Evolutionary conservation across 2,113 vertebrate species (phyloP).

Genomic region (Eretmochelys imbricata): DNA sequence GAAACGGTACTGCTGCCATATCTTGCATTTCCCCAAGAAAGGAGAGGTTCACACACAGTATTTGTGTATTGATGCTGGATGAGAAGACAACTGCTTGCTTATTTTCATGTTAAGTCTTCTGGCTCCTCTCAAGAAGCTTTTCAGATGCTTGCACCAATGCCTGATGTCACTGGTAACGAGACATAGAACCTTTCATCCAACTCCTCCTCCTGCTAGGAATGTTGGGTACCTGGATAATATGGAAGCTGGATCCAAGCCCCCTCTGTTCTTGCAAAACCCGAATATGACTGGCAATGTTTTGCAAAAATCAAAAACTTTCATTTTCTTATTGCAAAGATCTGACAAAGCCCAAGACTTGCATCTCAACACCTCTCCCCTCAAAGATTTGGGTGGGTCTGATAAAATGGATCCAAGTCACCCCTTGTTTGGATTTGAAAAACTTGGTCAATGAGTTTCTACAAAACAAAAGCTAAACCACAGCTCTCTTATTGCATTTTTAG

Average conservation of each 20-base stretch:
- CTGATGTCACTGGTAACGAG: neutral
- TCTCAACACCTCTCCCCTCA: neutral
- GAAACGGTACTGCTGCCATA: neutral
- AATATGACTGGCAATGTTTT: neutral
- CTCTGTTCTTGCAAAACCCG: neutral
- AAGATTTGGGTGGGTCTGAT: neutral
- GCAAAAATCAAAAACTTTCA: neutral
- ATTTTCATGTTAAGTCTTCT: neutral
- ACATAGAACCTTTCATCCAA: neutral
- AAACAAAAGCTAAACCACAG: neutral
- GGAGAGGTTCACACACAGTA: neutral
- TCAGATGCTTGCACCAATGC: neutral
- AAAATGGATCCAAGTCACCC: neutral
- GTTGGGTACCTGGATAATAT: accelerated
- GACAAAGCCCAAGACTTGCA: neutral
- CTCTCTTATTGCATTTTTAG: conserved; percentile 8
- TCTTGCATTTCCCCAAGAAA: neutral
- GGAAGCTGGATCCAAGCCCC: neutral
- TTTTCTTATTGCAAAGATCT: neutral
- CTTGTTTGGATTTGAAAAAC: neutral
- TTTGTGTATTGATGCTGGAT: neutral
- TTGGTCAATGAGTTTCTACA: neutral
- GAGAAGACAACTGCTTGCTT: neutral
- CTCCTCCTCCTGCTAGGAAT: neutral
- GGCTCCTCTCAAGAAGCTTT: neutral